Evolutionary conservation across 2,888 invertebrate species (phyloP).

Genomic region (Microctonus brassicae): DNA sequence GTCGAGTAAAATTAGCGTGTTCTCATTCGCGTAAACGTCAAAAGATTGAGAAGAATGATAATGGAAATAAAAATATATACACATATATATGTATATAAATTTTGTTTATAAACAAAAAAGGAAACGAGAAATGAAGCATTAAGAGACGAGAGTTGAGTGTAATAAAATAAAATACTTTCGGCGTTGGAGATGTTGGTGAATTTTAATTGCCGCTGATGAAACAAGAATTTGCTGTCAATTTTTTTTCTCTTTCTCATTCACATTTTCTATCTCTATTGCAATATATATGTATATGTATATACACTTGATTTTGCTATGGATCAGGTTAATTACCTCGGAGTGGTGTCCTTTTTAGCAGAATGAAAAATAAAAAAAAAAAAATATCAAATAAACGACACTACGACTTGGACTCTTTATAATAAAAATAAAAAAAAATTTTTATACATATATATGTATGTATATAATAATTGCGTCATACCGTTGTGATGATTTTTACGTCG

Average conservation of each 20-base stretch:
- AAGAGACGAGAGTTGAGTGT: neutral
- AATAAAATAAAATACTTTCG: slow-evolving; percentile 8
- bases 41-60: neutral
- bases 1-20: neutral
- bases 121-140: neutral
- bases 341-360: neutral
- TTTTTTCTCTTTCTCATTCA: neutral
- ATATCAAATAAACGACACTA: no score
- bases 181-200: neutral
- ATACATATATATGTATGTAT: no score
- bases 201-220: slow-evolving; percentile 6
- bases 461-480: neutral
- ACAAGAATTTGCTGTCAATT: neutral
- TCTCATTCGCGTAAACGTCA: slow-evolving; percentile 6
- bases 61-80: neutral
- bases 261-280: neutral
- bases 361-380: neutral
- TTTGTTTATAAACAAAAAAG: neutral
- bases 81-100: no score
- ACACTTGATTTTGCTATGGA: neutral
- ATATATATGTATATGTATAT: neutral
- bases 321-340: neutral
- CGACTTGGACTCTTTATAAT: neutral
- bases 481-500: neutral
- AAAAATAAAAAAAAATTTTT: neutral